Evolutionary conservation across 2,888 invertebrate species (phyloP), one percentile per base, ranked within the genome.

Genomic region (Ypsolopha sequella): DNA sequence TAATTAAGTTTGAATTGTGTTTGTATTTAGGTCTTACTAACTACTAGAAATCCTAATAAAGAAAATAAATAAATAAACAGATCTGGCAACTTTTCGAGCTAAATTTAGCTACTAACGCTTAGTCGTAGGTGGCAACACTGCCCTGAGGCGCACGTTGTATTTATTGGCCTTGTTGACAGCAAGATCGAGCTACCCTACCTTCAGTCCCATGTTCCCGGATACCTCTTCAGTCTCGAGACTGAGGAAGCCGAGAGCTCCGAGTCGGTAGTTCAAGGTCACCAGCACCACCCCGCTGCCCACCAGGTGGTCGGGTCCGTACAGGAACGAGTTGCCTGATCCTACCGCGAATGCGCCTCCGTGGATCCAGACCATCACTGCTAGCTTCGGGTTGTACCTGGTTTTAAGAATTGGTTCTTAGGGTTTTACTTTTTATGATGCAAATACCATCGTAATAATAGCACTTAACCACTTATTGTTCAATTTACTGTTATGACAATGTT

Each of bases 341-440:
- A 89, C 88, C 0, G 88, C 82, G 57, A 89, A 91, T 3, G 89
- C 90, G 0, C 91, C 91, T 0, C 91, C 91, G 61, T 91, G 91
- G 48, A 91, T 82, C 89, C 90, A 91, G 2, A 91, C 88, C 89
- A 91, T 89, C 11, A 91, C 91, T 0, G 91, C 90, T 36, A 89
- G 64, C 52, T 86, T 86, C 0, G 88, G 88, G 62, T 88, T 85
- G 59, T 77, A 87, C 54, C 87, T 89, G 54, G 6, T 11, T 51
- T 52, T 48, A 56, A 44, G 39, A 33, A 46, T 24, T 24, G 24
- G 2, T 24, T 24, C n/a, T 24, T 24, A 24, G 2, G 24, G 24
- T 24, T 24, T 24, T n/a, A n/a, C n/a, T n/a, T n/a, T n/a, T n/a
- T n/a, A n/a, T n/a, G n/a, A n/a, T n/a, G n/a, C n/a, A n/a, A n/a